Evolutionary conservation across 2,113 vertebrate species (phyloP), one percentile per base, ranked within the genome.

Genomic region (Lepisosteus oculatus): DNA sequence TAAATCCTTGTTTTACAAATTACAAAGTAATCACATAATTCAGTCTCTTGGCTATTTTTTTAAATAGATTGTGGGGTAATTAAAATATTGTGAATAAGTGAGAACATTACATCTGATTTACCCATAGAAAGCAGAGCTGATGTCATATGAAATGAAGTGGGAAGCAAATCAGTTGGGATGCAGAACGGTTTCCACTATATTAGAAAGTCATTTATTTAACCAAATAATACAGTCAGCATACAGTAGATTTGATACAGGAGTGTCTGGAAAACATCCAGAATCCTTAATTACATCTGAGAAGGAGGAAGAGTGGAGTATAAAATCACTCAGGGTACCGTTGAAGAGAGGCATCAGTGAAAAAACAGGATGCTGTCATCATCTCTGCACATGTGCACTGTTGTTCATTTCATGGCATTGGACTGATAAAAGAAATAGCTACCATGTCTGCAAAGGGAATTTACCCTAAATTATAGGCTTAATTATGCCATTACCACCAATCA

Each of bases 221-320:
- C n/a, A 47, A 55, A 67, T 61, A 67, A 66, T 72, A 64, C 51
- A 67, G 71, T 66, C 63, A 44, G 43, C 55, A 72, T 43, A 42
- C 8, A n/a, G 72, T 51, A 43, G 59, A 13, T 51, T 68, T 68
- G 44, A 44, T 72, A 51, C 47, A 42, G 42, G 70, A 65, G 63
- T 17, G 44, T 29, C 57, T 68, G 66, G 57, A 73, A 62, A 62
- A 43, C 14, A 62, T 73, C 65, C 65, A 73, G 57, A 4, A 3
- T 43, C 55, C 41, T 54, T 73, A 62, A 73, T 73, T 62, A 45
- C 29, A 61, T 61, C 65, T 43, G 14, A 47, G 72, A 42, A 45
- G n/a, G 41, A 4, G 47, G 17, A 17, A 3, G n/a, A 72, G 61
- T 54, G 12, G 29, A 17, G 12, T n/a, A 13, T 17, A 43, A 41